Evolutionary conservation across 2,113 vertebrate genomes (phyloP).

Genomic region (Psephotus haematonotus): DNA sequence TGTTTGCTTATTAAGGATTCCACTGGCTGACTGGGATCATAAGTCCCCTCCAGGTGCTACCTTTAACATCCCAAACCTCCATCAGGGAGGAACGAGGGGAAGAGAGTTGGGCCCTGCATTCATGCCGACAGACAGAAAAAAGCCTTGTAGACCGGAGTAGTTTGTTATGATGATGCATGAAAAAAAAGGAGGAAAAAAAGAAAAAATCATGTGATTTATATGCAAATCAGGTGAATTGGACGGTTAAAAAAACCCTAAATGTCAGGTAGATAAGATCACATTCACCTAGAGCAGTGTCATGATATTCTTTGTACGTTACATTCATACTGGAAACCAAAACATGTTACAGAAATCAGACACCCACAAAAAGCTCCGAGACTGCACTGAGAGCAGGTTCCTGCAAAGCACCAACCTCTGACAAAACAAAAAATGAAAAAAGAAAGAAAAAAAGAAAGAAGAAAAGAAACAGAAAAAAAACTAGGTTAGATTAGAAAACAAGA

Average conservation of each 20-base stretch:
- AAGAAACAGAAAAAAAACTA: not conserved
- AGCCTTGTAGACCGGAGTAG: not conserved
- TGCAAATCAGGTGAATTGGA: conserved; percentile 33
- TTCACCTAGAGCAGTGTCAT: conserved; percentile 30
- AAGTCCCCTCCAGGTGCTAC: not conserved
- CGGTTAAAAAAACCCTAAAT: conserved; percentile 36
- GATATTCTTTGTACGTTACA: not conserved
- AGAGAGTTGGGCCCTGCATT: rapidly evolving
- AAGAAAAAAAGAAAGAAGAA: not conserved
- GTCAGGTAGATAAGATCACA: conserved; percentile 57
- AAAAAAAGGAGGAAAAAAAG: not conserved
- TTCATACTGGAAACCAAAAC: conserved; percentile 41
- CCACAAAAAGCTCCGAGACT: conserved; percentile 27
- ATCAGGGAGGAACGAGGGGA: not conserved
- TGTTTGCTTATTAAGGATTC: conserved; percentile 1
- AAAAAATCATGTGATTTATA: conserved; percentile 46
- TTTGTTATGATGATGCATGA: conserved; percentile 43
- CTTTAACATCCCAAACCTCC: not conserved
- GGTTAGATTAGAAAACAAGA: conserved; percentile 67
- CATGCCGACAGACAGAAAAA: not conserved
- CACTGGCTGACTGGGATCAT: not conserved
- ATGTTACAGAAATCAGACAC: conserved; percentile 29
- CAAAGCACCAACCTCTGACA: not conserved
- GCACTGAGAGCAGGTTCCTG: conserved; percentile 32
- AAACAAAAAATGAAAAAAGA: not conserved